Conservation (phyloP, 2,888 invertebrate genomes). For the Xiphydria camelus region DNA sequence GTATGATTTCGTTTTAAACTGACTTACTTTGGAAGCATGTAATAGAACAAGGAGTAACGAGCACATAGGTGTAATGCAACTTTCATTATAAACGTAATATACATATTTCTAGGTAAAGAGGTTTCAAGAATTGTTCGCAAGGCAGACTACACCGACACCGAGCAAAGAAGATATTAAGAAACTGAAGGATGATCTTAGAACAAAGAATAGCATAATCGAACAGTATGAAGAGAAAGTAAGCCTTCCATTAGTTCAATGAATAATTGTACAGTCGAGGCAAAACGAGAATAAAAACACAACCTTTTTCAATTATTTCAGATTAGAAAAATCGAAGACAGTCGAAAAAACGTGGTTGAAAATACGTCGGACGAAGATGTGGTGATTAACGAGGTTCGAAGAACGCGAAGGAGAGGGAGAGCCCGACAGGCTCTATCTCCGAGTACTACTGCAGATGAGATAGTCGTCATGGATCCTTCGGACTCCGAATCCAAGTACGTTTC, state of each 20-base stretch:
- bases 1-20: constrained; percentile 25
- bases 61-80: too few relatives aligned
- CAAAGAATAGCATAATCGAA: constrained; percentile 20
- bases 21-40: background rate
- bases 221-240: constrained; percentile 15
- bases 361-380: constrained; percentile 32
- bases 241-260: too few relatives aligned
- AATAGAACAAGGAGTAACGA: background rate
- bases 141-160: constrained; percentile 21
- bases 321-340: background rate
- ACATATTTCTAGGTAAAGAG: constrained; percentile 30
- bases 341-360: constrained; percentile 18
- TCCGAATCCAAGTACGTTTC: constrained; percentile 44
- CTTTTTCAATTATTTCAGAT: background rate
- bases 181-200: constrained; percentile 16
- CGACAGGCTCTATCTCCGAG: too few relatives aligned
- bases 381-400: constrained; percentile 8
- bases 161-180: constrained; percentile 26
- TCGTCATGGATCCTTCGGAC: constrained; percentile 40
- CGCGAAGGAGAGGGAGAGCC: too few relatives aligned
- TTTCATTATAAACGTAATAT: too few relatives aligned
- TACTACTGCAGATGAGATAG: background rate
- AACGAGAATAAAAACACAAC: background rate
- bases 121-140: constrained; percentile 34
- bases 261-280: background rate